Evolutionary conservation across 2,797 vertebrate genomes (phyloP).

Genomic region (Hipposideros larvatus): DNA sequence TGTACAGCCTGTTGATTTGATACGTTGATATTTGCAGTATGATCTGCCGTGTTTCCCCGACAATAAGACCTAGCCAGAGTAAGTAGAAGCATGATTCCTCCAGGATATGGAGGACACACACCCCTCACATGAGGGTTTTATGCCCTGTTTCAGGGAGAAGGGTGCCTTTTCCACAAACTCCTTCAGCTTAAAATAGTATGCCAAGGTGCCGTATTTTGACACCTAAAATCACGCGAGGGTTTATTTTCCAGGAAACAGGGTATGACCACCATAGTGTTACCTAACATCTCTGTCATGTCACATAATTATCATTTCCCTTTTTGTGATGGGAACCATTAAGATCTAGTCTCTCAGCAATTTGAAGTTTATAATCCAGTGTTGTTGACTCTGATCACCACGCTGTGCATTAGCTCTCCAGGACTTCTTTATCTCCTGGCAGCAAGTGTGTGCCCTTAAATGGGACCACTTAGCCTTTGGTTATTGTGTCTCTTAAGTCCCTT

Average conservation of each 20-base stretch:
- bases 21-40: fast-evolving
- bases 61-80: too few relatives aligned
- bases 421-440: neutral
- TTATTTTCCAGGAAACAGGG: too few relatives aligned
- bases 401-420: neutral
- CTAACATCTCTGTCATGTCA: too few relatives aligned
- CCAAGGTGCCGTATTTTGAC: too few relatives aligned
- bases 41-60: neutral
- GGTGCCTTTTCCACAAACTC: too few relatives aligned
- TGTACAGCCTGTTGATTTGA: neutral
- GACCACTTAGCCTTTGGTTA: neutral
- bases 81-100: too few relatives aligned
- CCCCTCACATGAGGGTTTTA: too few relatives aligned
- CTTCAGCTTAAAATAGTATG: too few relatives aligned
- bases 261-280: too few relatives aligned
- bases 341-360: neutral
- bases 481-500: neutral
- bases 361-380: neutral
- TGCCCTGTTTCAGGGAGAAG: too few relatives aligned
- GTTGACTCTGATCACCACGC: neutral
- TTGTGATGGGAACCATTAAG: neutral
- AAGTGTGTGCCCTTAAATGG: neutral
- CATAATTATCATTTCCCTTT: neutral
- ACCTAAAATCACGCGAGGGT: too few relatives aligned
- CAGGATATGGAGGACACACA: too few relatives aligned